Conservation (phyloP, 2,113 vertebrate species). For the Oophaga pumilio region DNA sequence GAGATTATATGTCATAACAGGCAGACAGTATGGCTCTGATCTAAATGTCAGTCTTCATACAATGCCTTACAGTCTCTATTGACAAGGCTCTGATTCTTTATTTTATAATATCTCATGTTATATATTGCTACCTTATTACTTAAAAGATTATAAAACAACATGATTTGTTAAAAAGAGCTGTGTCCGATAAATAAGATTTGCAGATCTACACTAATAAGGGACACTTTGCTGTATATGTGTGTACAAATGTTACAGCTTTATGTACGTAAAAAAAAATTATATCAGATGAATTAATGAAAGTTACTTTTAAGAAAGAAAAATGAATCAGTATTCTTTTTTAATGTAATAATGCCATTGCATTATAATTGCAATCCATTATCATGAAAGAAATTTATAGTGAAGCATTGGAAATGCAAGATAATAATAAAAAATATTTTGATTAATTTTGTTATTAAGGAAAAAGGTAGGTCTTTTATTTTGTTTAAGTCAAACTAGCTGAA, state of each 20-base stretch:
- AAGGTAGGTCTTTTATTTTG: neutral
- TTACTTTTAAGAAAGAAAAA: conserved; percentile 10
- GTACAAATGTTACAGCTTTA: neutral
- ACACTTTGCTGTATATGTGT: neutral
- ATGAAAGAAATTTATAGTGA: neutral
- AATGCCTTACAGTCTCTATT: too few relatives aligned
- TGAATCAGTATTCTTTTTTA: neutral
- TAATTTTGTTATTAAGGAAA: neutral
- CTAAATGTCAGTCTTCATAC: too few relatives aligned
- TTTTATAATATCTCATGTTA: too few relatives aligned
- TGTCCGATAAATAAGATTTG: too few relatives aligned
- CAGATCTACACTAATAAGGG: too few relatives aligned
- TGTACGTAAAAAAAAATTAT: neutral
- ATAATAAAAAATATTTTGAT: conserved; percentile 13
- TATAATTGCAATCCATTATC: neutral
- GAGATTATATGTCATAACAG: too few relatives aligned
- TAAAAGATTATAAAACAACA: too few relatives aligned
- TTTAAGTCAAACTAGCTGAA: neutral
- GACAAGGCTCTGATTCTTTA: too few relatives aligned
- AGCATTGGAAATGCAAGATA: neutral
- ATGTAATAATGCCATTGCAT: neutral
- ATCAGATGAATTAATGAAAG: neutral
- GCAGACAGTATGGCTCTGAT: too few relatives aligned
- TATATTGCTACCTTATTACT: too few relatives aligned
- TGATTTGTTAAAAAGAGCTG: too few relatives aligned